Conservation (phyloP, 2,113 vertebrate species). For the Rhynchomys soricoides region DNA sequence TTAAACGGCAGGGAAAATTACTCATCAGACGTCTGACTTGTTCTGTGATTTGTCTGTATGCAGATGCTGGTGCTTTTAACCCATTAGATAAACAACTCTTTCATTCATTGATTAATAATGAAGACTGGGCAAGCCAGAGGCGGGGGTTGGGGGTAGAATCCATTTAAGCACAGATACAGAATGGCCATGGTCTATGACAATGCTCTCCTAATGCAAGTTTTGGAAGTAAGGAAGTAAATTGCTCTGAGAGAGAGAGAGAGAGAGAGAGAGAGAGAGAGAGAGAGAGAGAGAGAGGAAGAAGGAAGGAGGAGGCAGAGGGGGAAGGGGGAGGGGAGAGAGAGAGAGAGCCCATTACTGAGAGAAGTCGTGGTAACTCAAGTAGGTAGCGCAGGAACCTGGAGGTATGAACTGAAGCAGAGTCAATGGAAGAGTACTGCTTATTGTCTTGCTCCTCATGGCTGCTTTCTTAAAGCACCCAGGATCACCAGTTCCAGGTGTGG, state of each 20-base stretch:
- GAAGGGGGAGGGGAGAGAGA: not conserved
- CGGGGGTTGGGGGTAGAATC: not conserved
- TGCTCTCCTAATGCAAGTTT: not conserved
- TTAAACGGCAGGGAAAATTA: constrained; percentile 57
- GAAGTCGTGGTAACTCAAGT: not conserved
- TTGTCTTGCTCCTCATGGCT: not conserved
- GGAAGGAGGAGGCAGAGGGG: too few relatives aligned
- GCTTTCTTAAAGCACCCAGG: not conserved
- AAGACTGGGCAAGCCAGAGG: not conserved
- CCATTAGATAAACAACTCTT: constrained; percentile 61
- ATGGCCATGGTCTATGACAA: not conserved
- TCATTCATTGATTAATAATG: constrained; percentile 64
- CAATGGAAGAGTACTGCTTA: not conserved
- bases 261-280: not conserved
- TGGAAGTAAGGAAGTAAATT: constrained; percentile 1
- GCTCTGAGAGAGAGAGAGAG: not conserved
- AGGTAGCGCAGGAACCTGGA: not conserved
- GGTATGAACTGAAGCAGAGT: not conserved
- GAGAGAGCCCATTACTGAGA: not conserved
- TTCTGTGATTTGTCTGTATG: constrained; percentile 20
- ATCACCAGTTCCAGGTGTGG: not conserved
- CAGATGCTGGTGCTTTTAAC: not conserved
- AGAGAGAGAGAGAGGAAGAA: not conserved
- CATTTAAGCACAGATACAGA: constrained; percentile 6
- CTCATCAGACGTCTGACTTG: constrained; percentile 61